Conservation (phyloP, 2,797 vertebrate genomes). For the Rallus crepitans region DNA sequence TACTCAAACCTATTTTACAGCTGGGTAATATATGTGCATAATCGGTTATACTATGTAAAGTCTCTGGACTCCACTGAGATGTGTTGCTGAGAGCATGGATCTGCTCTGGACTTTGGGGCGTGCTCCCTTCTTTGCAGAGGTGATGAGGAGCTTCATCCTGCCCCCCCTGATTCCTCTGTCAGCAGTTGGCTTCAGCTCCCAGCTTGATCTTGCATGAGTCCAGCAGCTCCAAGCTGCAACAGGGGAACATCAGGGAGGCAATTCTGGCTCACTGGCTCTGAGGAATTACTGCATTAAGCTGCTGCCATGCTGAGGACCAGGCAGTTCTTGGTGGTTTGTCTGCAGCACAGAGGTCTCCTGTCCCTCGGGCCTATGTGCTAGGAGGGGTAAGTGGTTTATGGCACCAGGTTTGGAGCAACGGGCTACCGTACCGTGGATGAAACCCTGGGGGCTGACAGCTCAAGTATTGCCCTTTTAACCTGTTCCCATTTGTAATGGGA, state of each 20-base stretch:
- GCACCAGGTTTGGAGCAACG: background rate
- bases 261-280: background rate
- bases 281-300: background rate
- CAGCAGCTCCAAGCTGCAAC: background rate
- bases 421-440: background rate
- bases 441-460: background rate
- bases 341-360: background rate
- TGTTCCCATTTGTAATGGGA: background rate
- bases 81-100: background rate
- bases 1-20: background rate
- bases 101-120: background rate
- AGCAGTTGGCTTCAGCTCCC: background rate
- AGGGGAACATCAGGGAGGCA: background rate
- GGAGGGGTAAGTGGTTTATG: background rate
- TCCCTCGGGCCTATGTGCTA: background rate
- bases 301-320: background rate
- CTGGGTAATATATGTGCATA: background rate
- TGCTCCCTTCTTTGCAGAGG: background rate
- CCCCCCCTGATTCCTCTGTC: background rate
- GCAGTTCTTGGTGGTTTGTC: background rate
- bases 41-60: background rate
- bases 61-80: background rate
- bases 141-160: background rate
- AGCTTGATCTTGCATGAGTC: accelerated
- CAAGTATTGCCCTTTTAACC: background rate